Conservation (phyloP, 2,113 vertebrate species). For the Orcinus orca region DNA sequence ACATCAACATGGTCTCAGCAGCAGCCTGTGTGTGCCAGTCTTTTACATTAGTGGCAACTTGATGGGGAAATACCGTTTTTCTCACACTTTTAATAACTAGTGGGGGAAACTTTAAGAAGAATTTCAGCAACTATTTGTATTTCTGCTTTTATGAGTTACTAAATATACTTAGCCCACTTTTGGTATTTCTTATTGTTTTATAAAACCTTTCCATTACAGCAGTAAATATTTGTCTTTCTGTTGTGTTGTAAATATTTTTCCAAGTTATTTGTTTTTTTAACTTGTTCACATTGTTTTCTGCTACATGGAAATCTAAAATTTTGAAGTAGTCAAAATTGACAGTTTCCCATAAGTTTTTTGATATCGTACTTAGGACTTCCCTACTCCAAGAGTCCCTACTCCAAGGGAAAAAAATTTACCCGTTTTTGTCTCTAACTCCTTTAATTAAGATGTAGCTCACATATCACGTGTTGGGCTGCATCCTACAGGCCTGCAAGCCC, state of each 20-base stretch:
- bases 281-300: not conserved
- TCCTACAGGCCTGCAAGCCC: not conserved
- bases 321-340: not conserved
- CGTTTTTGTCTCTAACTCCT: not conserved
- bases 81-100: not conserved
- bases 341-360: not conserved
- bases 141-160: not conserved
- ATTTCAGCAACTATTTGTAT: not conserved
- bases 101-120: not conserved
- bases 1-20: rapidly evolving
- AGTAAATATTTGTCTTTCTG: not conserved
- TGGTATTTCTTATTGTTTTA: not conserved
- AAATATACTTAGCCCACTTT: not conserved
- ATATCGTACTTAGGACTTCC: not conserved
- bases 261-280: not conserved
- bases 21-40: not conserved
- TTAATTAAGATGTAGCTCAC: not conserved
- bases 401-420: not conserved
- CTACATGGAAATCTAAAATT: not conserved
- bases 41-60: not conserved
- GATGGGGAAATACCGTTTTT: not conserved
- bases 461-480: not conserved
- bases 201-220: not conserved
- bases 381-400: not conserved
- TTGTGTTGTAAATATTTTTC: not conserved